Conservation (phyloP, 2,797 vertebrate genomes). For the Alosa sapidissima region DNA sequence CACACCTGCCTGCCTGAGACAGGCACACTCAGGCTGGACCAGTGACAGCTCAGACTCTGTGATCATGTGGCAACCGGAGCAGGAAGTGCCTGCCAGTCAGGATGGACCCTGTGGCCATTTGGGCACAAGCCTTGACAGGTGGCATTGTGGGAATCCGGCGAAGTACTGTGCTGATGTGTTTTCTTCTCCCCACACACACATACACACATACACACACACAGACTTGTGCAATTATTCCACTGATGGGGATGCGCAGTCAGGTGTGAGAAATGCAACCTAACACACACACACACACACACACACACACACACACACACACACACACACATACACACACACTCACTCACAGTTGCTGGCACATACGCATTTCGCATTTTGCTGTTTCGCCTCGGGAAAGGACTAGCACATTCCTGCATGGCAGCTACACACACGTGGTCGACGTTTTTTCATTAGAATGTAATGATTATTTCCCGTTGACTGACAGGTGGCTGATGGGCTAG, state of each 20-base stretch:
- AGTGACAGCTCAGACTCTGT: slow-evolving; percentile 15
- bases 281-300: slow-evolving; percentile 29
- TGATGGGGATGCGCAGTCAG: slow-evolving; percentile 63
- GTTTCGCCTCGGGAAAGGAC: slow-evolving; percentile 50
- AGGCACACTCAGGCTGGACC: neutral
- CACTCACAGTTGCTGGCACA: slow-evolving; percentile 30
- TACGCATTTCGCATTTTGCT: slow-evolving; percentile 13
- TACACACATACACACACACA: neutral
- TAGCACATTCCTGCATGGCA: slow-evolving; percentile 81
- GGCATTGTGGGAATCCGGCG: slow-evolving; percentile 68
- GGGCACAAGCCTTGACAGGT: slow-evolving; percentile 60
- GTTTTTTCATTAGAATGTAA: slow-evolving; percentile 75
- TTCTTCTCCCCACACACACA: neutral
- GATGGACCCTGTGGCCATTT: slow-evolving; percentile 35
- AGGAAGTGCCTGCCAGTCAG: slow-evolving; percentile 55
- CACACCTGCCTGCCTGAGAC: neutral
- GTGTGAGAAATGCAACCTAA: slow-evolving; percentile 64
- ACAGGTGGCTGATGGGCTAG: slow-evolving; percentile 62
- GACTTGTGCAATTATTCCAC: slow-evolving; percentile 68
- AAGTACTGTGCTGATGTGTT: slow-evolving; percentile 63
- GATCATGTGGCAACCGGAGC: slow-evolving; percentile 52
- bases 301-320: slow-evolving; percentile 42
- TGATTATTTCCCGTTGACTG: slow-evolving; percentile 73
- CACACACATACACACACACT: slow-evolving; percentile 28
- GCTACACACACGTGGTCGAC: slow-evolving; percentile 62